phyloP scores from a whole-genome alignment of 2,888 invertebrate species.

The Eristalis tenax region DNA sequence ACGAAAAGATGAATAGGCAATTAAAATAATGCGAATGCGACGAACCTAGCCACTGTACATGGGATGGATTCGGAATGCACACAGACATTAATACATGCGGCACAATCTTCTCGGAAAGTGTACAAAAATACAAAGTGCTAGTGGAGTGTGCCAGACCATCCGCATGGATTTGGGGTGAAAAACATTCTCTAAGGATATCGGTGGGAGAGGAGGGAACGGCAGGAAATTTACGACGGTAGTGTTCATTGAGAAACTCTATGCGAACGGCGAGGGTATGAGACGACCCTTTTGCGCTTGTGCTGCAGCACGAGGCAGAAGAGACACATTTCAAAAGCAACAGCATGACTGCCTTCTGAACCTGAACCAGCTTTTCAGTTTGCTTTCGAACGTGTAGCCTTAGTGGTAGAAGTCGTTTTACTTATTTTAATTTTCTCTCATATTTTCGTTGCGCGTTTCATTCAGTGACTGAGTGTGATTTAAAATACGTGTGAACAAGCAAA shows the following conservation, averaged over 20 bases:
- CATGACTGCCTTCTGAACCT: slow-evolving; percentile 35
- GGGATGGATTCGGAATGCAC: not conserved
- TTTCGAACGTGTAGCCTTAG: slow-evolving; percentile 53
- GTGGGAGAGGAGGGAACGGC: slow-evolving; percentile 23
- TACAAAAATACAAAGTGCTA: slow-evolving; percentile 28
- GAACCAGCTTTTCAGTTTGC: slow-evolving; percentile 59
- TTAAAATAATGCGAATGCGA: slow-evolving; percentile 67
- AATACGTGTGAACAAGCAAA: not conserved
- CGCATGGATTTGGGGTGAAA: slow-evolving; percentile 49
- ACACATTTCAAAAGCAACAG: slow-evolving; percentile 59
- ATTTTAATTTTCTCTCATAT: not conserved
- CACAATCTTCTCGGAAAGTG: slow-evolving; percentile 19
- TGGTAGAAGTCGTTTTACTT: slow-evolving; percentile 28
- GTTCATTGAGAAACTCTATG: slow-evolving; percentile 54
- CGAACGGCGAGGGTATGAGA: slow-evolving; percentile 9
- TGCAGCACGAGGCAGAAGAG: slow-evolving; percentile 39
- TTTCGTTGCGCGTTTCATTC: not conserved
- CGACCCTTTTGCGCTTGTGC: slow-evolving; percentile 63
- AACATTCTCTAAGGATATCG: slow-evolving; percentile 16
- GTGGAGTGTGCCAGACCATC: slow-evolving; percentile 56
- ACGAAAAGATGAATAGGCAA: slow-evolving; percentile 50
- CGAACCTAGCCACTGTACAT: slow-evolving; percentile 16
- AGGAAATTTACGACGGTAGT: slow-evolving; percentile 29
- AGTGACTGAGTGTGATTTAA: slow-evolving; percentile 9
- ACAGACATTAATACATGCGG: slow-evolving; percentile 17